Percentiles rank a stretch among this genome's conserved stretches.
Evolutionary conservation across 2,888 invertebrate species (phyloP).

Genomic region (Antitype chi): DNA sequence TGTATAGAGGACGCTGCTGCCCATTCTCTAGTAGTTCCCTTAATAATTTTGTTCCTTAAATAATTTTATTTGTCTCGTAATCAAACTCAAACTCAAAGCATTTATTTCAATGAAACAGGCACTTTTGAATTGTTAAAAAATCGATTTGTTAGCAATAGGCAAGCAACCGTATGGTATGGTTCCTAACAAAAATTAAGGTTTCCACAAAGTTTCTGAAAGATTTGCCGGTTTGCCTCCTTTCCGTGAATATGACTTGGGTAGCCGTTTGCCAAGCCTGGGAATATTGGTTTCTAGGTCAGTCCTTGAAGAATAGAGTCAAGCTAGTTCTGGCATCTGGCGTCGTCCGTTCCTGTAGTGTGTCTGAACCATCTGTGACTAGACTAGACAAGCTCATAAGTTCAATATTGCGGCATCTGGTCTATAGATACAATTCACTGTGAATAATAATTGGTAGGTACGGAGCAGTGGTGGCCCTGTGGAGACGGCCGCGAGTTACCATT

Average conservation of each 20-base stretch:
- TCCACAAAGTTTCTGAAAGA: background rate
- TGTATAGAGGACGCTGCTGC: too few relatives aligned
- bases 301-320: background rate
- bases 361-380: background rate
- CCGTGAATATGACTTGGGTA: background rate
- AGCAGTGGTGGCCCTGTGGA: too few relatives aligned
- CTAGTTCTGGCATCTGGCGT: background rate
- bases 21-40: too few relatives aligned
- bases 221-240: background rate
- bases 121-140: too few relatives aligned
- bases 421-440: background rate
- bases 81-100: too few relatives aligned
- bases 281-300: background rate
- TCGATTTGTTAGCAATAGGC: constrained; percentile 3
- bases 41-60: too few relatives aligned
- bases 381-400: too few relatives aligned
- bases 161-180: constrained; percentile 1
- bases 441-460: background rate
- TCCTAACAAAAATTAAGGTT: background rate
- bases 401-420: background rate
- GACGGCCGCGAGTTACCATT: too few relatives aligned
- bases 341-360: background rate
- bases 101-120: too few relatives aligned
- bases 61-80: too few relatives aligned
- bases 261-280: too few relatives aligned